These are phyloP conservation scores for Colinus virginianus DNA, from an alignment of 2,113 vertebrate genomes.

Conservation along the genomic window DNA sequence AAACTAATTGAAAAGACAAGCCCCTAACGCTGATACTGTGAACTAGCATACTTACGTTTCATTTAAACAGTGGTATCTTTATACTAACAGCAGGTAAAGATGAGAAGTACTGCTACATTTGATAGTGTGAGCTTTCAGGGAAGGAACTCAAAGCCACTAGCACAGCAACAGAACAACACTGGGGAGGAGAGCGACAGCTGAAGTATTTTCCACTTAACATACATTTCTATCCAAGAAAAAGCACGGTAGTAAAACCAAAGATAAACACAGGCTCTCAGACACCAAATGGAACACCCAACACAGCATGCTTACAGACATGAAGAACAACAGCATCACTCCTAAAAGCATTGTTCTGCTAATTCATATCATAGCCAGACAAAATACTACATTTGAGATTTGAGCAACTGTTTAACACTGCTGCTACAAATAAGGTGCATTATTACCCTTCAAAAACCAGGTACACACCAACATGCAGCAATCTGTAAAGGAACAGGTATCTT, in stretches of 20 bases:
- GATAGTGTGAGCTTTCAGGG: neutral
- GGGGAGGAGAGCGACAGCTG: constrained; percentile 44
- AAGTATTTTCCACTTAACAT: constrained; percentile 38
- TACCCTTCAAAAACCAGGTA: neutral
- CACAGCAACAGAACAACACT: neutral
- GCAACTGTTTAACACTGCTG: neutral
- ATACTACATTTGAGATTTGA: rapidly evolving
- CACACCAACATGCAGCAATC: neutral
- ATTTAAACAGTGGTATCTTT: neutral
- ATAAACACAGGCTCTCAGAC: neutral
- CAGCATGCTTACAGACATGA: neutral
- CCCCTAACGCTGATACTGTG: neutral
- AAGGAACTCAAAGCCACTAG: constrained; percentile 9
- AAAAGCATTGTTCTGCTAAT: neutral
- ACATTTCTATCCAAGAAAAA: neutral
- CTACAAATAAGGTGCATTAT: neutral
- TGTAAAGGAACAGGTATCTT: neutral
- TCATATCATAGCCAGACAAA: neutral
- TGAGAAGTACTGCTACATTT: neutral
- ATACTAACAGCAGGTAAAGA: neutral
- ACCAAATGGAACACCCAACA: neutral
- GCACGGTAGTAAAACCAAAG: neutral
- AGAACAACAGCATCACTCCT: neutral
- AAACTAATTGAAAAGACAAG: neutral
- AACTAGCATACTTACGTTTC: neutral